Evolutionary conservation across 2,797 vertebrate genomes (phyloP).

Genomic region (Mastacembelus armatus): DNA sequence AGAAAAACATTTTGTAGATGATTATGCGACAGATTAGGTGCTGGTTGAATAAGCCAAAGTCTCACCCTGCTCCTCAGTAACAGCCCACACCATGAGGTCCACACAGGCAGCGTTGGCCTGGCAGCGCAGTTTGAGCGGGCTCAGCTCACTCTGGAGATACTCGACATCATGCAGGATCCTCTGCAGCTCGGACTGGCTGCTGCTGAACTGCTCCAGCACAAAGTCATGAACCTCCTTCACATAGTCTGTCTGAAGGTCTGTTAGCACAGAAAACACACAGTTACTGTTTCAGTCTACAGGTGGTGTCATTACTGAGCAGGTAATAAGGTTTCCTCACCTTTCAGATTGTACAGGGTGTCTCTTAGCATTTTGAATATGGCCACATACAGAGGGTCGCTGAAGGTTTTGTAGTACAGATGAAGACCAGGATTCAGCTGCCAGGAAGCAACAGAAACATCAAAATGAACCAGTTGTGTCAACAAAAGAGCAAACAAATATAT

Average conservation of each 20-base stretch:
- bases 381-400: constrained; percentile 95
- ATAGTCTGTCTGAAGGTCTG: constrained; percentile 92
- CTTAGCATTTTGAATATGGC: constrained; percentile 97
- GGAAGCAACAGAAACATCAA: constrained; percentile 6
- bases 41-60: not conserved
- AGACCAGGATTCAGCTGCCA: constrained; percentile 82
- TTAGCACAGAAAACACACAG: not conserved
- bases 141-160: constrained; percentile 91
- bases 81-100: constrained; percentile 99
- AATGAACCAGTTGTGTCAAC: not conserved
- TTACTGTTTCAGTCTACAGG: not conserved
- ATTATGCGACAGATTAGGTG: no score
- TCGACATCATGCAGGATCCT: constrained; percentile 95
- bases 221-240: constrained; percentile 98
- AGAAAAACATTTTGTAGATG: no score
- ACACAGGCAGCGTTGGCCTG: constrained; percentile 98
- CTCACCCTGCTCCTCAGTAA: constrained; percentile 96
- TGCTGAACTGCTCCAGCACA: constrained; percentile 97
- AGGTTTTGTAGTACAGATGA: constrained; percentile 91
- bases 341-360: constrained; percentile 94
- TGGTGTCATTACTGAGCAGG: not conserved
- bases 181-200: constrained; percentile 95
- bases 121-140: constrained; percentile 93
- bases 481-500: not conserved
- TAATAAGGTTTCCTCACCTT: constrained; percentile 82